Conservation (phyloP, 2,113 vertebrate genomes). For the Perccottus glenii region DNA sequence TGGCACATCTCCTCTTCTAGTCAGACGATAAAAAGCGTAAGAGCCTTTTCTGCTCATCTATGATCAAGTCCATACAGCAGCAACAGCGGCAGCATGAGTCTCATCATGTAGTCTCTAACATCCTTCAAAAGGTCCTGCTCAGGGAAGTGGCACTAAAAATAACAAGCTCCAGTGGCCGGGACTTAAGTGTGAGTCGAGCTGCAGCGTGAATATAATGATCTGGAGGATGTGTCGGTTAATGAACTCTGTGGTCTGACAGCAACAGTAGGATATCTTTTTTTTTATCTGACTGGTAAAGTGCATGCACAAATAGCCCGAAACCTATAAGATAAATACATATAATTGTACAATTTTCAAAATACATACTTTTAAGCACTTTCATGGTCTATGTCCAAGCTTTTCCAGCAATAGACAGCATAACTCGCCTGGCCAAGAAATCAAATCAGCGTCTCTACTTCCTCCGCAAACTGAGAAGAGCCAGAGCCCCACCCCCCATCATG, state of each 20-base stretch:
- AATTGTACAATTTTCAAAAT: too few relatives aligned
- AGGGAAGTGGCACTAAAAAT: conserved; percentile 53
- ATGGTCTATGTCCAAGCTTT: too few relatives aligned
- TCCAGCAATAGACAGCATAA: too few relatives aligned
- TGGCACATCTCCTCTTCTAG: conserved; percentile 18
- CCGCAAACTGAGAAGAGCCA: too few relatives aligned
- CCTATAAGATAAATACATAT: too few relatives aligned
- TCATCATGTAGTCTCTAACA: conserved; percentile 64
- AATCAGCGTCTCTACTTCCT: too few relatives aligned
- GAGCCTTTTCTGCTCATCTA: conserved; percentile 29
- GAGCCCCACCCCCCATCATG: too few relatives aligned
- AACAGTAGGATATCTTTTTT: conserved; percentile 27
- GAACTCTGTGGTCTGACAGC: conserved; percentile 47
- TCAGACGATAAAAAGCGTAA: conserved; percentile 38
- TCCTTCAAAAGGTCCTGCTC: conserved; percentile 53
- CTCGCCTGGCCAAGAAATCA: too few relatives aligned
- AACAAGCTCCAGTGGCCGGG: conserved; percentile 57
- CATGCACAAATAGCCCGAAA: not conserved
- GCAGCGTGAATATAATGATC: conserved; percentile 61
- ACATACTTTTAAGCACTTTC: too few relatives aligned
- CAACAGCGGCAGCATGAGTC: conserved; percentile 13
- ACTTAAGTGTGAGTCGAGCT: conserved; percentile 29
- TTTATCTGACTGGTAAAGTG: conserved; percentile 15
- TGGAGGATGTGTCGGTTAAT: conserved; percentile 45
- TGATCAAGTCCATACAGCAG: conserved; percentile 49